Conservation (phyloP, 2,113 vertebrate species). For the Alligator sinensis region DNA sequence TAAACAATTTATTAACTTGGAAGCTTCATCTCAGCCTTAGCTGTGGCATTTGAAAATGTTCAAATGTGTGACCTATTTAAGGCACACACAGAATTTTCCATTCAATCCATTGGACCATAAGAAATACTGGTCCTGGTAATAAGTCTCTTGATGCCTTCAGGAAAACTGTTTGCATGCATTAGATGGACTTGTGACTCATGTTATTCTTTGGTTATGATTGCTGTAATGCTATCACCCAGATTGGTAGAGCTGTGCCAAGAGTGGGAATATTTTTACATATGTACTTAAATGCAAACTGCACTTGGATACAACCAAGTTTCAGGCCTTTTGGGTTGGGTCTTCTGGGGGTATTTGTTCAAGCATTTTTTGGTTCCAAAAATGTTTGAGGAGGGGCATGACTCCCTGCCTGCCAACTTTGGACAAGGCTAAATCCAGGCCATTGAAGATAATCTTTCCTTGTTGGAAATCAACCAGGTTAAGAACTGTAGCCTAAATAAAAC, state of each 20-base stretch:
- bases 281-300: background rate
- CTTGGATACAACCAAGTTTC: background rate
- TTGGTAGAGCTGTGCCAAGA: background rate
- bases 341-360: background rate
- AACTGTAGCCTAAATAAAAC: background rate
- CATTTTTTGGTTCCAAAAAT: background rate
- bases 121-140: background rate
- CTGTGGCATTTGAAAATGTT: background rate
- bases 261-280: background rate
- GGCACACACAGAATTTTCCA: background rate
- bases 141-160: background rate
- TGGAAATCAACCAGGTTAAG: background rate
- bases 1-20: background rate
- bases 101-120: background rate
- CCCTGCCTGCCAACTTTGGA: background rate
- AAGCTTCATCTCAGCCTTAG: background rate
- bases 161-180: background rate
- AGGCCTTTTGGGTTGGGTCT: background rate
- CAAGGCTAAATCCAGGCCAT: background rate
- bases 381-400: background rate
- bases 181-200: background rate
- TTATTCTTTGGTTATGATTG: background rate
- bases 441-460: background rate
- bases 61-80: background rate
- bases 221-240: background rate